Evolutionary conservation across 1,140 invertebrate genomes (phyloP).

Genomic region (Myzus persicae): DNA sequence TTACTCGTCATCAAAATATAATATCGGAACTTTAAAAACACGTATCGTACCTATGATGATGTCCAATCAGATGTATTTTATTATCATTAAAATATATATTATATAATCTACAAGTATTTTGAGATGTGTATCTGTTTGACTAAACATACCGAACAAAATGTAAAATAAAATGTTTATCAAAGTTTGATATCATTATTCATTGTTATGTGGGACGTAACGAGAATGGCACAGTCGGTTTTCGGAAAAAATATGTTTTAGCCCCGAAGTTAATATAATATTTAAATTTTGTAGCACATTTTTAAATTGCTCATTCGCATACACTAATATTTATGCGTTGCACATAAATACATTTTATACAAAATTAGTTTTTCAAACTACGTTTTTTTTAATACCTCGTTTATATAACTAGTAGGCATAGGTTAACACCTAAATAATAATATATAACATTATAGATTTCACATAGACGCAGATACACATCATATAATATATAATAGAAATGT

Average conservation of each 20-base stretch:
- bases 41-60: not conserved
- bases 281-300: not conserved
- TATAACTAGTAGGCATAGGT: not conserved
- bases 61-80: not conserved
- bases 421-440: not conserved
- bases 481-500: not conserved
- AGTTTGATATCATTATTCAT: not conserved
- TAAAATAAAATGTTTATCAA: not conserved
- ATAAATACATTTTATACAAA: not conserved
- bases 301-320: not conserved
- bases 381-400: not conserved
- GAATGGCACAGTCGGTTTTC: not conserved
- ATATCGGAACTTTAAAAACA: not conserved
- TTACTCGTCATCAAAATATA: not conserved
- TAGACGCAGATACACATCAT: not conserved
- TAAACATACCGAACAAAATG: not conserved
- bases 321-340: not conserved
- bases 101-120: not conserved
- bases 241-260: not conserved
- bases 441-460: not conserved
- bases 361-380: not conserved
- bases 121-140: not conserved
- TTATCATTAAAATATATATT: not conserved
- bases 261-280: not conserved
- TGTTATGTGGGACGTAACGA: not conserved